Percentiles rank a stretch among this genome's conserved stretches.
phyloP scores from a whole-genome alignment of 2,797 vertebrate species.

The Lateolabrax maculatus region DNA sequence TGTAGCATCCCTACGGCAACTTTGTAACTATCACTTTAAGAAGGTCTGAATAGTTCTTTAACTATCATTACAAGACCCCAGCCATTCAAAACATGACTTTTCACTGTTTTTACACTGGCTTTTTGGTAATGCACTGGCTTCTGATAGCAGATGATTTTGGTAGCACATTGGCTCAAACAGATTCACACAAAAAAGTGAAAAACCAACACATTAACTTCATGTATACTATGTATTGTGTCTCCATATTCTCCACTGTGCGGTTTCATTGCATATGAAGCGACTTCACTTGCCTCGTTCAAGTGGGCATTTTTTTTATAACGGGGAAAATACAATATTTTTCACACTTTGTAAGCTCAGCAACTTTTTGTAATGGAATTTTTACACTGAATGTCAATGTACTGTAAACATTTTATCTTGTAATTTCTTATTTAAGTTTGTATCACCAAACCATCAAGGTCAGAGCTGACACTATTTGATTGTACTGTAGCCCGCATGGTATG shows the following conservation, averaged over 20 bases:
- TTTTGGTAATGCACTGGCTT: constrained; percentile 50
- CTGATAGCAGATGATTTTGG: constrained; percentile 47
- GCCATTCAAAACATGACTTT: constrained; percentile 33
- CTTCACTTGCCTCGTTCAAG: constrained; percentile 93
- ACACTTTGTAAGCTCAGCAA: constrained; percentile 90
- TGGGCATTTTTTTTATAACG: constrained; percentile 93
- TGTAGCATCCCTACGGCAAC: constrained; percentile 61
- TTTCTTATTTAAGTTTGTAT: constrained; percentile 68
- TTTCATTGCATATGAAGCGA: constrained; percentile 83
- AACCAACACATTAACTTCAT: constrained; percentile 44
- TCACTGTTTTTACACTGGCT: constrained; percentile 39
- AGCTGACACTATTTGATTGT: constrained; percentile 70
- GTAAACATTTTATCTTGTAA: constrained; percentile 60
- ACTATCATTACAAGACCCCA: constrained; percentile 41
- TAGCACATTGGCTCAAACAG: constrained; percentile 62
- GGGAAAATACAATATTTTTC: constrained; percentile 89
- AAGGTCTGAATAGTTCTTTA: constrained; percentile 42
- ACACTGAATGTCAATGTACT: constrained; percentile 73
- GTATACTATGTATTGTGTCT: constrained; percentile 47
- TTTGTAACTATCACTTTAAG: constrained; percentile 42
- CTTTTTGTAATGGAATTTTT: constrained; percentile 90
- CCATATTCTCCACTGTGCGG: constrained; percentile 38
- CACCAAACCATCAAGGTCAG: constrained; percentile 44
- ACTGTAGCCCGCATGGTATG: constrained; percentile 37
- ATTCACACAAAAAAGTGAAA: constrained; percentile 19